Evolutionary conservation across 2,113 vertebrate species (phyloP), one percentile per base, ranked within the genome.

Genomic region (Phodopus roborovskii): DNA sequence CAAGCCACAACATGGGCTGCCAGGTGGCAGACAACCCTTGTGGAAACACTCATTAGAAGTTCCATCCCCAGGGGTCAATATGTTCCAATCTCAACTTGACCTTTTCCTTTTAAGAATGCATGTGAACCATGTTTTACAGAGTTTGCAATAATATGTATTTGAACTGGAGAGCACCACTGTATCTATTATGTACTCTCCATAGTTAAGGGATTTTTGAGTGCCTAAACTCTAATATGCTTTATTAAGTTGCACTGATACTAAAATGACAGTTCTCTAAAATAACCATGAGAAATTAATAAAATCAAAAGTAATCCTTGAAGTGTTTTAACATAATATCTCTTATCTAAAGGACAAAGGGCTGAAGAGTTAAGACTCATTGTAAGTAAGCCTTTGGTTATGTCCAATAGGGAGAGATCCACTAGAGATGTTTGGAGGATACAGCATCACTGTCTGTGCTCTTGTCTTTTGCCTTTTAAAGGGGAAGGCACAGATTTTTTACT

Each of bases 1-100:
- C 99, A 4, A 98, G 99, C 83, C 96, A 97, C 48, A 99, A 99
- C 98, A 99, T 99, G 99, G 99, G 99, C 92, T 99, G 99, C 97
- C 99, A 99, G 97, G 99, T 99, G 0, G 98, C 99, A 28, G 99
- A 99, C 96, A 99, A 99, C 94, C 99, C 99, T 0, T 99, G 99
- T 0, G 98, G 99, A 71, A 98, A 98, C 94, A 98, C 96, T 0
- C 98, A 98, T 91, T 99, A 90, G 91, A 60, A 45, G 86, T 50
- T 8, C 94, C 85, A 56, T 7, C 94, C 83, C 0, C 48, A 42
- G 68, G 68, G 79, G 74, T 66, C 74, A 5, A 0, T 19, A 42
- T 45, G n/a, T 30, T 95, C 90, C n/a, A 42, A 1, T 58, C 15
- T 33, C 36, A 92, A 70, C 91, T 96, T 96, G 96, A 93, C 96